Evolutionary conservation across 2,113 vertebrate genomes (phyloP).

Genomic region (Nesogale talazaci): DNA sequence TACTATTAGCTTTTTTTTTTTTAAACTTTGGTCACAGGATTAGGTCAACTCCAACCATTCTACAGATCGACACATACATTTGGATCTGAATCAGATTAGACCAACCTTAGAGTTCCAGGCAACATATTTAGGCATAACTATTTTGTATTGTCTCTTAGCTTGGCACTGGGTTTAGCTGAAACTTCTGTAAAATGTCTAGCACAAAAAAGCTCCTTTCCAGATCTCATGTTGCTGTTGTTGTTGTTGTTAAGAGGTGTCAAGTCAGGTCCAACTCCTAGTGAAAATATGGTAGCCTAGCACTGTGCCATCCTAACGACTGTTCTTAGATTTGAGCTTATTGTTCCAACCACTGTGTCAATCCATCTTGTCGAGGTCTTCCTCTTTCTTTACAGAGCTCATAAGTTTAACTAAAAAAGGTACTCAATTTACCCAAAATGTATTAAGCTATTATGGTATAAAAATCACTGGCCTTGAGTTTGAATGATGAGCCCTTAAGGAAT

Average conservation of each 20-base stretch:
- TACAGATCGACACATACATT: background rate
- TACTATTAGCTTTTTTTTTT: background rate
- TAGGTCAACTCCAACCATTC: background rate
- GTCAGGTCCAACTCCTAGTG: no score
- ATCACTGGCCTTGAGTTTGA: background rate
- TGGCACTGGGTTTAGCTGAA: background rate
- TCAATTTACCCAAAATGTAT: background rate
- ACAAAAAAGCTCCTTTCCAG: background rate
- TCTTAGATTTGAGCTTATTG: no score
- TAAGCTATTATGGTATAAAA: background rate
- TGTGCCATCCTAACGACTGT: no score
- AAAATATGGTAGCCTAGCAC: no score
- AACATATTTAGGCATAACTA: conserved; percentile 5
- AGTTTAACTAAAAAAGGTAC: background rate
- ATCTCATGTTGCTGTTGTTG: background rate
- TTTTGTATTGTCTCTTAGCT: background rate
- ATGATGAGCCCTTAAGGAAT: background rate
- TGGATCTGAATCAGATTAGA: conserved; percentile 25
- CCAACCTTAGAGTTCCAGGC: background rate
- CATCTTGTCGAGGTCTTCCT: no score
- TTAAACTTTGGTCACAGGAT: background rate
- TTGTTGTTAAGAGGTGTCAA: no score
- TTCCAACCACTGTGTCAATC: no score
- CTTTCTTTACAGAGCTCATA: no score
- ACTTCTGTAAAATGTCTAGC: conserved; percentile 15